Evolutionary conservation across 1,140 invertebrate genomes (phyloP).

Genomic region (Batillaria attramentaria): DNA sequence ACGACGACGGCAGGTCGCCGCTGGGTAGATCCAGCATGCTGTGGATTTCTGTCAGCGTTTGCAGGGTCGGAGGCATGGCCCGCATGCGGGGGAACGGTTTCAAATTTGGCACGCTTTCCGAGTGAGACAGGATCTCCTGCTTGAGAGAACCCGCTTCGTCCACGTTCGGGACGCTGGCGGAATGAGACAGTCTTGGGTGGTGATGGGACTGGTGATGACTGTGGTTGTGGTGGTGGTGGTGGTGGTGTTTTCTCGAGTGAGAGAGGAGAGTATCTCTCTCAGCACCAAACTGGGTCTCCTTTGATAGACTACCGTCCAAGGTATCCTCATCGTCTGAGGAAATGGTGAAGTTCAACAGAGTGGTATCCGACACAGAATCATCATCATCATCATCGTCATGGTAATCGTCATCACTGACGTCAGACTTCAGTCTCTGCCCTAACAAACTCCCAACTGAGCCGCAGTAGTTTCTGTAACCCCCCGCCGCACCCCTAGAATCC

Average conservation of each 20-base stretch:
- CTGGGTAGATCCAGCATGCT: conserved; percentile 17
- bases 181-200: background rate
- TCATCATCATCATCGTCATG: background rate
- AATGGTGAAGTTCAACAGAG: conserved; percentile 25
- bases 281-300: too few species aligned
- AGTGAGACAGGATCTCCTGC: background rate
- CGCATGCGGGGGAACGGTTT: background rate
- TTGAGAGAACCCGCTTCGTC: too few species aligned
- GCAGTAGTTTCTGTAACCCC: background rate
- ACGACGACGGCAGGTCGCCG: background rate
- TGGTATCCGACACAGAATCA: conserved; percentile 16
- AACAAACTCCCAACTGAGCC: background rate
- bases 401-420: conserved; percentile 8
- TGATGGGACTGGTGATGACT: too few species aligned
- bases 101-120: background rate
- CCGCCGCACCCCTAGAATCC: background rate
- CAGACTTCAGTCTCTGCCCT: background rate
- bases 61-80: conserved; percentile 5
- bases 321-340: conserved; percentile 24
- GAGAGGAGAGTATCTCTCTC: too few species aligned
- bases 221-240: too few species aligned
- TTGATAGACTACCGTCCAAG: too few species aligned
- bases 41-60: conserved; percentile 13
- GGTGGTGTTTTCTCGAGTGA: too few species aligned
- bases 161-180: too few species aligned